A percentile compares a stretch with the other conserved stretches of the same genome.
These are phyloP conservation scores for Eupithecia subfuscata DNA, from an alignment of 2,888 invertebrate genomes.

Conservation along the genomic window DNA sequence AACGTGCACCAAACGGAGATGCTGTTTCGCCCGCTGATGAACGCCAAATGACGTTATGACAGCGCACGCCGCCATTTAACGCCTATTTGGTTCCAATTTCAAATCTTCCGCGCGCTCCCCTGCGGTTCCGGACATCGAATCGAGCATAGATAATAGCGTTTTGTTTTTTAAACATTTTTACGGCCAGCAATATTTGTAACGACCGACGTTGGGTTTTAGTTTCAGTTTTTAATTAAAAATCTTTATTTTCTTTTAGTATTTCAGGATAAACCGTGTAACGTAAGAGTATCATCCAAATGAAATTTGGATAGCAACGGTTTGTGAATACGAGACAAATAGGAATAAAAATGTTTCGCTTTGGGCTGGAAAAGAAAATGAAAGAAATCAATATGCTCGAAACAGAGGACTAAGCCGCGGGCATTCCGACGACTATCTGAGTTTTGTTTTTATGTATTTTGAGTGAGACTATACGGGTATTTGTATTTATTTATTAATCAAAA, in stretches of 20 bases:
- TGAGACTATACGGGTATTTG: too few species aligned
- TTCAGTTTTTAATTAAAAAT: slow-evolving; percentile 40
- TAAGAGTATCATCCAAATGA: slow-evolving; percentile 69
- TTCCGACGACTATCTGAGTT: slow-evolving; percentile 31
- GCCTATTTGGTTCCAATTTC: slow-evolving; percentile 87
- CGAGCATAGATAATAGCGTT: slow-evolving; percentile 76
- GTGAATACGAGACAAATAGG: slow-evolving; percentile 67
- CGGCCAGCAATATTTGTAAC: slow-evolving; percentile 35
- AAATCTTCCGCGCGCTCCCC: slow-evolving; percentile 83
- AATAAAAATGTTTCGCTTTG: slow-evolving; percentile 68
- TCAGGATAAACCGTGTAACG: slow-evolving; percentile 58
- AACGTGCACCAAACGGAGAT: slow-evolving; percentile 81
- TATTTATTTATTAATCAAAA: too few species aligned
- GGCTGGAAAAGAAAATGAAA: slow-evolving; percentile 71
- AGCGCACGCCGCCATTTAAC: slow-evolving; percentile 86
- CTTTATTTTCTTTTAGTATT: slow-evolving; percentile 45
- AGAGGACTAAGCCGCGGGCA: slow-evolving; percentile 54
- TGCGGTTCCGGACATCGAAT: slow-evolving; percentile 78
- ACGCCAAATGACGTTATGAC: slow-evolving; percentile 83
- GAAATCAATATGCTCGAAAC: slow-evolving; percentile 72
- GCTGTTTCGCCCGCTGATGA: slow-evolving; percentile 83
- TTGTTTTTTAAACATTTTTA: slow-evolving; percentile 64
- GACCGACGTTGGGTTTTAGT: background rate
- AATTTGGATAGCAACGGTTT: slow-evolving; percentile 65
- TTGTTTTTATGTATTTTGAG: slow-evolving; percentile 21